These are phyloP conservation scores for Nicator chloris DNA, from an alignment of 2,113 vertebrate genomes.

Conservation along the genomic window DNA sequence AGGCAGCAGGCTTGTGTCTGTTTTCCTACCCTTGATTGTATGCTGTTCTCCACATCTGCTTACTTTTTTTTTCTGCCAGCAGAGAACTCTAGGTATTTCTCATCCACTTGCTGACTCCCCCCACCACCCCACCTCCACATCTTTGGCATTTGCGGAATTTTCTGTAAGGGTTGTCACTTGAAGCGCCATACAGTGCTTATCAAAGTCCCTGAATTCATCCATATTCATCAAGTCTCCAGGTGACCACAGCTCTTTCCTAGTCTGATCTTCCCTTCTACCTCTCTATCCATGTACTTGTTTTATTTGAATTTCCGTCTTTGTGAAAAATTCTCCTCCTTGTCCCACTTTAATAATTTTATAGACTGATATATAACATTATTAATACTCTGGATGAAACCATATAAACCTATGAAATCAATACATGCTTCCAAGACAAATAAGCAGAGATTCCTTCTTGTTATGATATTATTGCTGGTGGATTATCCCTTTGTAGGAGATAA, in stretches of 20 bases:
- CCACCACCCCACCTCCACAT: accelerated
- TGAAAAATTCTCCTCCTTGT: neutral
- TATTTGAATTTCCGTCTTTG: neutral
- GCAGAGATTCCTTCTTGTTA: neutral
- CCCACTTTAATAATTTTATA: neutral
- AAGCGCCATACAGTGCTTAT: neutral
- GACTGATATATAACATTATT: neutral
- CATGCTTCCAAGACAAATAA: neutral
- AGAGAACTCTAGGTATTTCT: neutral
- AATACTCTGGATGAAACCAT: neutral
- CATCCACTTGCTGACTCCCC: neutral
- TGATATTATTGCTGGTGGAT: neutral
- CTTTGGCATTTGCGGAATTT: neutral
- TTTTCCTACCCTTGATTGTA: constrained; percentile 16
- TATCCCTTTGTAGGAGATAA: neutral
- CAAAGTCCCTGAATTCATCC: neutral
- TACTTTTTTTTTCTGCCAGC: neutral
- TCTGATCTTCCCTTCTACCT: neutral
- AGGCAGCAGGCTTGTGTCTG: neutral
- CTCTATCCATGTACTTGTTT: neutral
- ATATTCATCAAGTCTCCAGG: neutral
- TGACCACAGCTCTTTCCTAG: neutral
- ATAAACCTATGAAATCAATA: neutral
- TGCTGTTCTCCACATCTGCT: constrained; percentile 32
- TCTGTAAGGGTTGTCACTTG: neutral